Evolutionary conservation across 2,888 invertebrate species (phyloP).

Genomic region (Sinopyrophorus schimmeli): DNA sequence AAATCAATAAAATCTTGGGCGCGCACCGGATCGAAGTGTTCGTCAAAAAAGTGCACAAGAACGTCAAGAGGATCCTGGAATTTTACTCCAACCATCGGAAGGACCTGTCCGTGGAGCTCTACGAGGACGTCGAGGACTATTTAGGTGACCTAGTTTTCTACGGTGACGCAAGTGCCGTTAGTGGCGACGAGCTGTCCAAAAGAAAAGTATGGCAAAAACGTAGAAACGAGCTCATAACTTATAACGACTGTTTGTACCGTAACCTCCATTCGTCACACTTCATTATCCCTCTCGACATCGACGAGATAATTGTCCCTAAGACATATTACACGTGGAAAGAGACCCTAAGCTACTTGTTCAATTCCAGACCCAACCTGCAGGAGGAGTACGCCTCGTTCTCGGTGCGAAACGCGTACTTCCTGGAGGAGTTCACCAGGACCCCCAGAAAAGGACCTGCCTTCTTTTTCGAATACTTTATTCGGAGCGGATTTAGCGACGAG

Average conservation of each 20-base stretch:
- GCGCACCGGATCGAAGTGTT: slow-evolving; percentile 70
- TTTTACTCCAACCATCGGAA: slow-evolving; percentile 55
- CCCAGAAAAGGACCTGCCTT: slow-evolving; percentile 25
- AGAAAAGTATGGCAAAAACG: slow-evolving; percentile 68
- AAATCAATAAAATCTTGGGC: slow-evolving; percentile 68
- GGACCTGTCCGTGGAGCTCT: slow-evolving; percentile 6
- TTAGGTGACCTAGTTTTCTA: slow-evolving; percentile 6
- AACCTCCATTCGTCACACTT: slow-evolving; percentile 67
- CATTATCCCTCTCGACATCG: slow-evolving; percentile 71
- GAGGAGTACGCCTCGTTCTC: slow-evolving; percentile 61
- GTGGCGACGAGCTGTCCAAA: slow-evolving; percentile 12
- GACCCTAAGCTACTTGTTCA: slow-evolving; percentile 56
- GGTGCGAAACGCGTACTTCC: slow-evolving; percentile 66
- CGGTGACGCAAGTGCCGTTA: slow-evolving; percentile 13
- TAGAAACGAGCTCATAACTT: slow-evolving; percentile 71
- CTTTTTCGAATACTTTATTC: slow-evolving; percentile 38
- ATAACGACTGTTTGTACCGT: slow-evolving; percentile 78
- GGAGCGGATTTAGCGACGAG: slow-evolving; percentile 58
- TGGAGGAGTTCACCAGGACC: slow-evolving; percentile 30
- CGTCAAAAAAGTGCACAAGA: slow-evolving; percentile 62
- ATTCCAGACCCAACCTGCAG: slow-evolving; percentile 25
- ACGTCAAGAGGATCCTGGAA: slow-evolving; percentile 60
- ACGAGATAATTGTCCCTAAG: slow-evolving; percentile 73
- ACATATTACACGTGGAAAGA: slow-evolving; percentile 62
- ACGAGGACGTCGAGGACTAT: slow-evolving; percentile 21